These are phyloP conservation scores for Panurus biarmicus DNA, from an alignment of 2,113 vertebrate genomes.

Conservation along the genomic window DNA sequence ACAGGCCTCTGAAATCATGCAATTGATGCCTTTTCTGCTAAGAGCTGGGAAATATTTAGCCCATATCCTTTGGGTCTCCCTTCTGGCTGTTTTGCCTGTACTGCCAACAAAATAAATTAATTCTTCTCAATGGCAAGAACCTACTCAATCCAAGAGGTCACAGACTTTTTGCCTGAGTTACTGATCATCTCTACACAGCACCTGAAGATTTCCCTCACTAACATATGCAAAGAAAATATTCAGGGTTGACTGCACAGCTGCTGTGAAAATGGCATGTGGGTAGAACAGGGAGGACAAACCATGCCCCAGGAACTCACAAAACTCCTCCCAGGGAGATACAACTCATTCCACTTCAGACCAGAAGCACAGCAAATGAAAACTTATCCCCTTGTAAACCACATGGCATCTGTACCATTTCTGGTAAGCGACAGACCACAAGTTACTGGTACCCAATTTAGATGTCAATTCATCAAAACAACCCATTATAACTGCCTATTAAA, in stretches of 20 bases:
- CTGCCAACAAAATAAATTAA: neutral
- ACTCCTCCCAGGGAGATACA: neutral
- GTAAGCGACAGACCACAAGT: neutral
- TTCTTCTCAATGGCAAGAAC: neutral
- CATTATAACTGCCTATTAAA: neutral
- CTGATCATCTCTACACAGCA: neutral
- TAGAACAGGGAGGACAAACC: neutral
- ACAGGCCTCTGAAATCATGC: conserved; percentile 19
- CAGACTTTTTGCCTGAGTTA: neutral
- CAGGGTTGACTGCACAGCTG: neutral
- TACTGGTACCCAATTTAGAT: neutral
- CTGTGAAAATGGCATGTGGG: neutral
- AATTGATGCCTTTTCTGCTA: neutral
- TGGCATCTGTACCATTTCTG: neutral
- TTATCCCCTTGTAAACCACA: neutral
- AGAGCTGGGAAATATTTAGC: neutral
- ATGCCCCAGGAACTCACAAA: neutral
- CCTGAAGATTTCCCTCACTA: neutral
- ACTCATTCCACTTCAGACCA: neutral
- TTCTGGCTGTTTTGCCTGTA: neutral
- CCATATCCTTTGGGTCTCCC: neutral
- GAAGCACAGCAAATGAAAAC: neutral
- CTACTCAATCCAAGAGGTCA: neutral
- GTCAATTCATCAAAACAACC: neutral
- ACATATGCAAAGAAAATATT: neutral